Base-by-base conservation (phyloP, 2,797 vertebrate genomes). In the Epinephelus malabaricus region DNA sequence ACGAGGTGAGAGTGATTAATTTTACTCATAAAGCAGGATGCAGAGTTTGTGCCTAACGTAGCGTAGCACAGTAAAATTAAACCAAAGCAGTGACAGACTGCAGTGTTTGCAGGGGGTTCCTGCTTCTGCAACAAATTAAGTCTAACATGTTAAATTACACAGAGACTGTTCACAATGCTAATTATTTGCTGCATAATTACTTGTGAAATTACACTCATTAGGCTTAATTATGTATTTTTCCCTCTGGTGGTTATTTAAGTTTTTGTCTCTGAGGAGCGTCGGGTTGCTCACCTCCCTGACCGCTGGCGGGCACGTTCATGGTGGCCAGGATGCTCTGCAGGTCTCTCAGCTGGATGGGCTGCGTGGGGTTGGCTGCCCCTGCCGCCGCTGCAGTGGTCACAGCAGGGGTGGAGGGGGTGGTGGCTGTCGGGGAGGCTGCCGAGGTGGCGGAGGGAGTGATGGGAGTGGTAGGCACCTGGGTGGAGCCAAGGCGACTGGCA, bases 261-360 rank as follows among this genome's bases (percentile, higher is more conserved):
- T 55, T 27, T 64, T 55, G 4, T 65, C 13, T 63, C 27, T 12
- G 43, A 40, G 10, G 47, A 47, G 67, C 18, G 10, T 11, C 5
- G 1, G 1, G 40, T 0, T 13, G 6, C 91, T 92, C 95, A 99
- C 98, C 98, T 96, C 96, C 97, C 81, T 96, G 96, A 43, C 96
- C 90, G 34, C 95, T 91, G 63, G 96, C 94, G 0, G 98, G 98
- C 65, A 99, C 97, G 0, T 98, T 98, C 98, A 99, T 99, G 68
- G 97, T 99, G 56, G 98, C 98, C 81, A 99, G 93, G 78, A 99
- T 99, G 93, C 96, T 99, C 96, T 99, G 98, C 56, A 99, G 96
- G 95, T 99, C 98, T 3, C 97, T 97, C 87, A 99, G 86, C 89
- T 99, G 98, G 88, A 99, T 99, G 91, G 97, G 97, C 93, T 99